Base-by-base conservation (phyloP, 35 echinoderm and acorn worm genomes). In the Patiria miniata region DNA sequence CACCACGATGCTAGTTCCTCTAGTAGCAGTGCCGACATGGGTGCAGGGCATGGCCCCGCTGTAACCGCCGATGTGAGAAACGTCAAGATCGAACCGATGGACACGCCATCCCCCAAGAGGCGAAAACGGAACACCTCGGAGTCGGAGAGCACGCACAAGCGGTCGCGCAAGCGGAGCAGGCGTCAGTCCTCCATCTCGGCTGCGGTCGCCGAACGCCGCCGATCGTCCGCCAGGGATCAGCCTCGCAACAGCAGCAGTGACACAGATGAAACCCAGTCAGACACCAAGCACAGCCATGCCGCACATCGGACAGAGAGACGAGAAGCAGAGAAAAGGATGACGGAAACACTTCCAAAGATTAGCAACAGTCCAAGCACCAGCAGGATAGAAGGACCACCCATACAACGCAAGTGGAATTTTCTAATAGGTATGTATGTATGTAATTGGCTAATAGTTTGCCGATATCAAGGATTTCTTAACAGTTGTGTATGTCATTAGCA, bases 181-280 rank as follows among this genome's bases (percentile, higher is more conserved):
- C 47, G 93, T 56, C 89, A 83, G 12, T 87, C 89, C 1, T 95
- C 93, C 0, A 69, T 95, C 5, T 47, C 76, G 29, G 51, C 30
- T 37, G 2, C 65, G 8, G 65, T 73, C 0, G 76, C 85, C 12
- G 88, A 90, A 51, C 69, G 88, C 61, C 58, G 84, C 1, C 37
- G 81, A 8, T 83, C 78, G 0, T 80, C 79, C 53, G 69, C 82
- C 0, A 92, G 94, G 79, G 88, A 87, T 8, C 82, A 44, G 32
- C 69, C 79, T 16, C 33, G 53, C 38, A 79, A 95, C 52, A 99
- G 91, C 51, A 99, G 95, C 81, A 99, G 92, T 61, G 96, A 99
- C 51, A 90, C 92, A 1, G 96, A 99, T 85, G 96, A 95, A 21
- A 94, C 89, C 6, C 69, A 54, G 15, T 61, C 57, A 37, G 95